A percentile compares a stretch with the other conserved stretches of the same genome.
Evolutionary conservation across 2,113 vertebrate genomes (phyloP).

Genomic region (Oryctolagus cuniculus): mOryCun1.1 NC_091448.1:23097501-23098000

Average conservation of each 20-base stretch:
- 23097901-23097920: constrained; percentile 96
- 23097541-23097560: constrained; percentile 60
- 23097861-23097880: not conserved
- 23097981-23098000: constrained; percentile 92
- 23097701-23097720: not conserved
- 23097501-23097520: constrained; percentile 89
- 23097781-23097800: too few relatives aligned
- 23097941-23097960: constrained; percentile 95
- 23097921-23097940: constrained; percentile 94
- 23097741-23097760: too few relatives aligned
- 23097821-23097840: not conserved
- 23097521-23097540: constrained; percentile 77
- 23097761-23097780: not conserved
- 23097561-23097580: constrained; percentile 83
- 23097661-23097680: constrained; percentile 95
- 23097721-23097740: not conserved
- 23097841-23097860: not conserved
- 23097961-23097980: constrained; percentile 94
- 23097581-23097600: constrained; percentile 88
- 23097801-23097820: not conserved
- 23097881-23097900: constrained; percentile 69
- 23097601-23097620: constrained; percentile 92
- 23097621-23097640: constrained; percentile 94
- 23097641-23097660: constrained; percentile 94
- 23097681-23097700: constrained; percentile 66